Evolutionary conservation across 2,113 vertebrate species (phyloP).

Genomic region (Alaudala cheleensis): DNA sequence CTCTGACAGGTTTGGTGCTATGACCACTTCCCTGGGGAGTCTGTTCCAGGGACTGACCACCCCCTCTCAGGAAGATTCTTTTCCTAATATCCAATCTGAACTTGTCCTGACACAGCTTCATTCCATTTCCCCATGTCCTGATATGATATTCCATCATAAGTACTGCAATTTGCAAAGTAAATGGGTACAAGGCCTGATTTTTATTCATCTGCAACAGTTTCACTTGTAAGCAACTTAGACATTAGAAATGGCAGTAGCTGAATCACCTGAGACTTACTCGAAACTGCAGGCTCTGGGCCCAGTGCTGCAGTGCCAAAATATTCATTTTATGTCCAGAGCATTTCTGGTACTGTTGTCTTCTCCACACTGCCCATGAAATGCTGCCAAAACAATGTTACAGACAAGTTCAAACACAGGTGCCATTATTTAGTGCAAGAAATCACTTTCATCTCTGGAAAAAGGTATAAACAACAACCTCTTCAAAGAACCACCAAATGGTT

Average conservation of each 20-base stretch:
- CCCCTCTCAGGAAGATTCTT: not conserved
- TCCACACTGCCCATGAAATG: conserved; percentile 81
- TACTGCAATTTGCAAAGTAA: not conserved
- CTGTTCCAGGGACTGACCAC: not conserved
- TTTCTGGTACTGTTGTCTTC: conserved; percentile 42
- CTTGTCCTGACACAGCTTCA: not conserved
- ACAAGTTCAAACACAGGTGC: not conserved
- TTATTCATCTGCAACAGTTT: not conserved
- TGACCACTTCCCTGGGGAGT: not conserved
- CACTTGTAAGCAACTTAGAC: not conserved
- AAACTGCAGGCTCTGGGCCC: conserved; percentile 71
- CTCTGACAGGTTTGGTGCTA: not conserved
- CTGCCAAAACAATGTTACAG: conserved; percentile 65
- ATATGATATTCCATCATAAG: not conserved
- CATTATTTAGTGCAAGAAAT: not conserved
- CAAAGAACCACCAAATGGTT: not conserved
- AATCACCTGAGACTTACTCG: conserved; percentile 73
- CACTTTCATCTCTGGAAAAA: not conserved
- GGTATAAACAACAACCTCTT: not conserved
- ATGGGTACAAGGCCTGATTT: not conserved
- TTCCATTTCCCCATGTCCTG: not conserved
- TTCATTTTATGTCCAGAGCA: conserved; percentile 40
- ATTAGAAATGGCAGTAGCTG: not conserved
- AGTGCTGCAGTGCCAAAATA: conserved; percentile 70
- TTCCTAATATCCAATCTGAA: not conserved